A percentile compares a stretch with the other conserved stretches of the same genome.
These are phyloP conservation scores for Lycaon pictus DNA, from an alignment of 2,113 vertebrate species.

Conservation along the genomic window DNA sequence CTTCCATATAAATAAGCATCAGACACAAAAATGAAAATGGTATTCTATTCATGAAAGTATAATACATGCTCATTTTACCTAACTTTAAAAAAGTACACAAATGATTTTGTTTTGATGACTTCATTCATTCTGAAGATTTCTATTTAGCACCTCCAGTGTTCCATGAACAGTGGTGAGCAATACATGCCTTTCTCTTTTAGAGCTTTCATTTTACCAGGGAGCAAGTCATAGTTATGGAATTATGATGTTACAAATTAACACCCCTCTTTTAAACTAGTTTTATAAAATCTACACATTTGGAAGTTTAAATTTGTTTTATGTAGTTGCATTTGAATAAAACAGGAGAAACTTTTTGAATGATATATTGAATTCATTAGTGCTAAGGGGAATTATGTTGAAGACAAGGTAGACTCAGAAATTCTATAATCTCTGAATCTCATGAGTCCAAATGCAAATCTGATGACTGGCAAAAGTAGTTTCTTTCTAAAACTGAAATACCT, in stretches of 20 bases:
- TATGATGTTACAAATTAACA: background rate
- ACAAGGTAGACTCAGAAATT: background rate
- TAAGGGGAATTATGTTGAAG: background rate
- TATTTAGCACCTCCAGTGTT: background rate
- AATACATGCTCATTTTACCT: conserved; percentile 30
- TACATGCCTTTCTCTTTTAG: background rate
- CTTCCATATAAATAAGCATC: conserved; percentile 28
- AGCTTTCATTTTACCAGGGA: conserved; percentile 29
- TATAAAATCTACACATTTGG: background rate
- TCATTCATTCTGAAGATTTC: conserved; percentile 52
- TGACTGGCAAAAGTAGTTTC: background rate
- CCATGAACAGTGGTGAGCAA: background rate
- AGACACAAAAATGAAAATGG: background rate
- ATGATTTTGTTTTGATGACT: conserved; percentile 36
- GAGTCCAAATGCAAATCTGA: background rate
- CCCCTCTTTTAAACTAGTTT: conserved; percentile 42
- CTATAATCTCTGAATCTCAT: background rate
- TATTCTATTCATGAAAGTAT: conserved; percentile 39
- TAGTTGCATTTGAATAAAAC: background rate
- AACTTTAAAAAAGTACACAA: conserved; percentile 44
- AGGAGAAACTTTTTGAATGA: background rate
- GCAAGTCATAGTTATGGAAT: background rate
- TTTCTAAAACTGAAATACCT: conserved; percentile 31
- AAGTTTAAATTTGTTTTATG: conserved; percentile 28
- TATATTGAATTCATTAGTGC: background rate